Conservation (phyloP, 2,113 vertebrate species). For the Perca fluviatilis region DNA sequence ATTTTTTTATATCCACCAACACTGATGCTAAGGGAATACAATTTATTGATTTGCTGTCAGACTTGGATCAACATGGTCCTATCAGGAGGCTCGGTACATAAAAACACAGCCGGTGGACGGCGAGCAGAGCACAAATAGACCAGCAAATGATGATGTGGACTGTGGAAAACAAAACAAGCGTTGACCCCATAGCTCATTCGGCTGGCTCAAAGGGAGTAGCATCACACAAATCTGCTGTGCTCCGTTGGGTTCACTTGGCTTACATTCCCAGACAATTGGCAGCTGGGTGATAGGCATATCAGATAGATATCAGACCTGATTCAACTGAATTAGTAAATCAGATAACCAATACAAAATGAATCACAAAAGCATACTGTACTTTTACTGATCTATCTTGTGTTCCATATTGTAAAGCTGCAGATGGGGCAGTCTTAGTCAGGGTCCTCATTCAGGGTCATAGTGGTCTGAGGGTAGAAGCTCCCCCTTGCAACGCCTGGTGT, state of each 20-base stretch:
- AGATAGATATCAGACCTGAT: constrained; percentile 39
- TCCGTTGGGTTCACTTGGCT: constrained; percentile 40
- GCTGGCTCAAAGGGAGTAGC: constrained; percentile 36
- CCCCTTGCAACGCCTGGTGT: no score
- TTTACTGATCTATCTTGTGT: not conserved
- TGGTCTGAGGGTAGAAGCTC: no score
- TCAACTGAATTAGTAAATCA: constrained; percentile 37
- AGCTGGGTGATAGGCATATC: constrained; percentile 23
- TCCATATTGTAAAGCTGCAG: not conserved
- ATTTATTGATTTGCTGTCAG: constrained; percentile 81
- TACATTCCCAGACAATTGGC: constrained; percentile 48
- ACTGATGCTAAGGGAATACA: constrained; percentile 65
- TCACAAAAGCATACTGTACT: constrained; percentile 3
- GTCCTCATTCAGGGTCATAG: no score
- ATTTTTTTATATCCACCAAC: constrained; percentile 61
- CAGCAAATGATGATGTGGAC: constrained; percentile 55
- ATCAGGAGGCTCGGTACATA: constrained; percentile 56
- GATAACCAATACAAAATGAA: constrained; percentile 49
- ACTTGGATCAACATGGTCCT: constrained; percentile 58
- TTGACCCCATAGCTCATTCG: constrained; percentile 53
- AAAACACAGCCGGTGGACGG: constrained; percentile 45
- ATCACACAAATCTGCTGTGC: constrained; percentile 41
- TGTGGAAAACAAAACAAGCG: constrained; percentile 43
- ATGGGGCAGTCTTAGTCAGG: not conserved
- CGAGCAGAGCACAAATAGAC: constrained; percentile 48